Conservation (phyloP, 2,113 vertebrate species). For the Grammomys surdaster region DNA sequence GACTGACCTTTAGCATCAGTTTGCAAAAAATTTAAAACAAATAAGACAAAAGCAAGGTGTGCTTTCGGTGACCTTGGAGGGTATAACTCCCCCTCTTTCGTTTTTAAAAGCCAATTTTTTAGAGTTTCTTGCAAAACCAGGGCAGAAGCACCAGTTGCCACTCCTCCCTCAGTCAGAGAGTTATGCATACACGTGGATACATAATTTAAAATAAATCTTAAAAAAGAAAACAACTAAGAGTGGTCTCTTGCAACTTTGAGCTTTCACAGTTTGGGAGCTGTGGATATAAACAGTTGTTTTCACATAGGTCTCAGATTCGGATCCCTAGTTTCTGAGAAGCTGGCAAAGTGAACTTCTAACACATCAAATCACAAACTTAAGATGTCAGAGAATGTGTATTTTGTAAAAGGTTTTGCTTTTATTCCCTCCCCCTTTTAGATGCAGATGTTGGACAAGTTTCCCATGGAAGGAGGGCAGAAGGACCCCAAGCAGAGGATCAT, state of each 20-base stretch:
- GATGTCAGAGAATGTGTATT: neutral
- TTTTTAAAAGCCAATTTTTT: no score
- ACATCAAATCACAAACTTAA: neutral
- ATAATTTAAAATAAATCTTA: neutral
- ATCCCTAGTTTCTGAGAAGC: neutral
- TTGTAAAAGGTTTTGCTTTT: neutral
- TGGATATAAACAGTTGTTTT: neutral
- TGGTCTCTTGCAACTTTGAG: neutral
- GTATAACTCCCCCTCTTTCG: no score
- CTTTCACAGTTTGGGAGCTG: neutral
- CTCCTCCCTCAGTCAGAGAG: no score
- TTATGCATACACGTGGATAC: neutral
- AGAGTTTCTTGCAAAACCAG: no score
- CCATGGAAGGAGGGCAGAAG: conserved; percentile 99
- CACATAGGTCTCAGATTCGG: neutral
- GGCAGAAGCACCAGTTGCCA: no score
- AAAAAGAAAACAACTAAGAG: neutral
- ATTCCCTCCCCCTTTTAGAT: conserved; percentile 88
- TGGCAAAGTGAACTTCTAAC: neutral
- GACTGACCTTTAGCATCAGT: no score
- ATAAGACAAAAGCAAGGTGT: no score
- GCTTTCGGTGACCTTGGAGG: no score
- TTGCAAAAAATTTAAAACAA: no score
- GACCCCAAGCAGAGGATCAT: conserved; percentile 99
- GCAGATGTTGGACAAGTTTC: conserved; percentile 99